Percentiles rank a stretch among this genome's conserved stretches.
These are phyloP conservation scores for Marmota monax DNA, from an alignment of 2,113 vertebrate genomes.

Conservation along the genomic window DNA sequence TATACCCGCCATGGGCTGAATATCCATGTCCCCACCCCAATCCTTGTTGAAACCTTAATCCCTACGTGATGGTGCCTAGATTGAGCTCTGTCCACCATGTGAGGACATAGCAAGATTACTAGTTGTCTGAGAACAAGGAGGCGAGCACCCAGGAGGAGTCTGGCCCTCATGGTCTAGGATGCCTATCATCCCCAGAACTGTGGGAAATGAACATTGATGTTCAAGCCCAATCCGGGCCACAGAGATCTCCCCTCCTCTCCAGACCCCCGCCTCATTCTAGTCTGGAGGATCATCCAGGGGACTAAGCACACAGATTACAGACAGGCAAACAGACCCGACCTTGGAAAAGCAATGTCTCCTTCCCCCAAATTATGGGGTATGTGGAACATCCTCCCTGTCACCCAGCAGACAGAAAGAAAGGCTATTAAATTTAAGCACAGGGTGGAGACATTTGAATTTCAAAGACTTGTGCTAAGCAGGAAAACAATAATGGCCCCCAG, in stretches of 20 bases:
- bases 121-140: not conserved
- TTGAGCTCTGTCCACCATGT: not conserved
- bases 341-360: not conserved
- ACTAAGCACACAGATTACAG: not conserved
- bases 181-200: not conserved
- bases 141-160: not conserved
- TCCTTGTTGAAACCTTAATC: not conserved
- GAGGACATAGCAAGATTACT: not conserved
- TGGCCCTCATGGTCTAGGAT: not conserved
- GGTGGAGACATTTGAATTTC: conserved; percentile 62
- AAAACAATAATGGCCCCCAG: not conserved
- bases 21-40: not conserved
- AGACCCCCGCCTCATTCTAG: no score
- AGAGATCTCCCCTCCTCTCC: not conserved
- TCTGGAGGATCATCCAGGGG: rapidly evolving
- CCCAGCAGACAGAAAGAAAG: not conserved
- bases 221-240: not conserved
- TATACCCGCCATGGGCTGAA: not conserved
- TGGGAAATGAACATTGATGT: not conserved
- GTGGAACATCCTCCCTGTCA: not conserved
- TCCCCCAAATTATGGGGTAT: not conserved
- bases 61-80: not conserved
- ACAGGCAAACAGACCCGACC: not conserved
- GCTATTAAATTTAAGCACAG: conserved; percentile 51
- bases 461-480: conserved; percentile 56